These are phyloP conservation scores for Biston stratarius DNA, from an alignment of 2,888 invertebrate genomes.

Conservation along the genomic window DNA sequence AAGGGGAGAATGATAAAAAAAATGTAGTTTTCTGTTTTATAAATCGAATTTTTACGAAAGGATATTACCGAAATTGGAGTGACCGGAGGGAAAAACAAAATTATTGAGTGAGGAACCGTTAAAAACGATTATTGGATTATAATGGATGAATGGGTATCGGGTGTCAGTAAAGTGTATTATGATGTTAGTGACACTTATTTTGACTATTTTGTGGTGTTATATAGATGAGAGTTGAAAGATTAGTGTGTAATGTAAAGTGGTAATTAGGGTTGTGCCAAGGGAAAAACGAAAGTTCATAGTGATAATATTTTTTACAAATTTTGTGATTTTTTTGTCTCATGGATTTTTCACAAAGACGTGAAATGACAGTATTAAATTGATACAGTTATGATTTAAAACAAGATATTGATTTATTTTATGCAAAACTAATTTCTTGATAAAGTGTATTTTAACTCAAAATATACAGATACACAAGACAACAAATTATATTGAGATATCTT, in stretches of 20 bases:
- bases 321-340: too few species aligned
- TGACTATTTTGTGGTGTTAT: constrained; percentile 34
- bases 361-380: too few species aligned
- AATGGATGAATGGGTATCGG: constrained; percentile 62
- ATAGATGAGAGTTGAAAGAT: constrained; percentile 6
- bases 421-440: too few species aligned
- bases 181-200: constrained; percentile 37
- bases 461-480: too few species aligned
- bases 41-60: constrained; percentile 77
- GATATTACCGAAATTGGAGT: constrained; percentile 78
- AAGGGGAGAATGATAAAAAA: constrained; percentile 59
- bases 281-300: too few species aligned
- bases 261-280: too few species aligned
- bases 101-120: constrained; percentile 74
- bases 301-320: too few species aligned
- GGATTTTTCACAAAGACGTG: too few species aligned
- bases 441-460: too few species aligned
- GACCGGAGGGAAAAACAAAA: constrained; percentile 75
- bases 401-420: too few species aligned
- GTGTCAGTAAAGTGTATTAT: constrained; percentile 57
- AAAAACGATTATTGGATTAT: constrained; percentile 74
- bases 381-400: too few species aligned
- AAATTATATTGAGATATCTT: too few species aligned
- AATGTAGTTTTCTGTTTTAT: constrained; percentile 65
- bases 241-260: not conserved